Evolutionary conservation across 2,888 invertebrate genomes (phyloP).

Genomic region (Icerya purchasi): DNA sequence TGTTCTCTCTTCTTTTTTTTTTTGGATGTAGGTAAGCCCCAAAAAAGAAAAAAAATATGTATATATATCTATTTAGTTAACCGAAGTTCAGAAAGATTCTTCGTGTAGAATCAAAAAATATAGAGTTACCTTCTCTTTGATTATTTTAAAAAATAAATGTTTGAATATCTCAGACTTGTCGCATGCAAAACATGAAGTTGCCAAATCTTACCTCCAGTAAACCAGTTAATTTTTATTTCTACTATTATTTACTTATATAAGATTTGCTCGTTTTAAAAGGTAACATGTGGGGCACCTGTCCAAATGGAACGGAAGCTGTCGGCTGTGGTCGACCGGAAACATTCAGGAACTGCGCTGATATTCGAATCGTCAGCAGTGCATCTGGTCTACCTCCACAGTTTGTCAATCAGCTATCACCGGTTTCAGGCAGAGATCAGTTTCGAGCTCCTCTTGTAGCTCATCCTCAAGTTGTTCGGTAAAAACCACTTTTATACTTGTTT

Average conservation of each 20-base stretch:
- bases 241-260: background rate
- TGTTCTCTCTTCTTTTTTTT: too few relatives aligned
- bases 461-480: slow-evolving; percentile 57
- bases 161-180: too few relatives aligned
- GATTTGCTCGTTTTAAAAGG: slow-evolving; percentile 27
- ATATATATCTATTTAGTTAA: too few relatives aligned
- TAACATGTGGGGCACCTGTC: slow-evolving; percentile 77
- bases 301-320: slow-evolving; percentile 64
- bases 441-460: slow-evolving; percentile 34
- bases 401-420: slow-evolving; percentile 25
- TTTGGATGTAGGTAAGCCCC: too few relatives aligned
- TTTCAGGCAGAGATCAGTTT: slow-evolving; percentile 1
- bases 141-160: too few relatives aligned
- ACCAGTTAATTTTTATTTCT: background rate
- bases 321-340: slow-evolving; percentile 82
- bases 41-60: too few relatives aligned
- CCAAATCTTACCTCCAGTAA: background rate
- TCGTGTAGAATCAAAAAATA: too few relatives aligned
- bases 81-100: too few relatives aligned
- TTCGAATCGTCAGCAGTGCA: slow-evolving; percentile 57
- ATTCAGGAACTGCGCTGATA: slow-evolving; percentile 76
- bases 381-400: slow-evolving; percentile 45
- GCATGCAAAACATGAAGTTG: too few relatives aligned
- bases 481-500: slow-evolving; percentile 14
- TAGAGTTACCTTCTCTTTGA: too few relatives aligned